These are phyloP conservation scores for Ceyx margarethae DNA, from an alignment of 2,113 vertebrate species.

Conservation along the genomic window DNA sequence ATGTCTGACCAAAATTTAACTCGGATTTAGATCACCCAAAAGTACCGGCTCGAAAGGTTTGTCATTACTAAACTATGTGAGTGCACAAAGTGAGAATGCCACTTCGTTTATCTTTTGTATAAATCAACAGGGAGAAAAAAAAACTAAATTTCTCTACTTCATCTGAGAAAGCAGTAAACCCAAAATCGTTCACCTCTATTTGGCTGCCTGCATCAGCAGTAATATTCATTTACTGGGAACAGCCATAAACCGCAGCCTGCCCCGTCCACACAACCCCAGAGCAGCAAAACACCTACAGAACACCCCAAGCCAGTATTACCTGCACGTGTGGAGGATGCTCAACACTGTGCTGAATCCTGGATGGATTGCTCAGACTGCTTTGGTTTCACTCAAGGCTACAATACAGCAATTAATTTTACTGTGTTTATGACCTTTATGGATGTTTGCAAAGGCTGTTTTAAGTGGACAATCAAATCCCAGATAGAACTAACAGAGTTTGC, in stretches of 20 bases:
- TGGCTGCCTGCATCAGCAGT: not conserved
- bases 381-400: not conserved
- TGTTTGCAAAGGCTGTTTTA: not conserved
- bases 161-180: constrained; percentile 20
- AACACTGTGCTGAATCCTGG: not conserved
- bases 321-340: not conserved
- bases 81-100: not conserved
- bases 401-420: not conserved
- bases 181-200: not conserved
- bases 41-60: constrained; percentile 38
- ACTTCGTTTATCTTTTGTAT: not conserved
- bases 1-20: constrained; percentile 45
- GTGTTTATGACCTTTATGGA: not conserved
- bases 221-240: not conserved
- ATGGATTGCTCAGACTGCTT: accelerated
- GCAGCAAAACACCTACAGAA: not conserved
- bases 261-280: not conserved
- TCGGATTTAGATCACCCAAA: constrained; percentile 60
- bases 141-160: not conserved
- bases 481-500: not conserved
- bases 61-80: constrained; percentile 44
- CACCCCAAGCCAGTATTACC: not conserved
- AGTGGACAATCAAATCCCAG: not conserved
- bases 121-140: not conserved
- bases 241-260: not conserved